These are phyloP conservation scores for Charaxes varanes DNA, from an alignment of 1,140 invertebrate genomes.

Conservation along the genomic window DNA sequence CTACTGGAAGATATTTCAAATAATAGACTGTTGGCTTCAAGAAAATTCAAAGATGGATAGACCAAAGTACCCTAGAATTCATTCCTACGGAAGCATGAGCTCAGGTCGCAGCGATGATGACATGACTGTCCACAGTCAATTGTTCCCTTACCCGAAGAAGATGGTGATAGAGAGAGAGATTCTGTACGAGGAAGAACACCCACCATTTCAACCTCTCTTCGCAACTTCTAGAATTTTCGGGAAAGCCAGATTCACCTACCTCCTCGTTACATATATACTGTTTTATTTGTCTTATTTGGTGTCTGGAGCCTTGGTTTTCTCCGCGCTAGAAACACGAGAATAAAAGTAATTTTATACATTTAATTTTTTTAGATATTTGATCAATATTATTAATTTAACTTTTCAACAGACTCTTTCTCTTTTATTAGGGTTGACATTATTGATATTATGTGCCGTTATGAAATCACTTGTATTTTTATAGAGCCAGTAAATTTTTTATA, in stretches of 20 bases:
- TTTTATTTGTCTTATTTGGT: constrained; percentile 84
- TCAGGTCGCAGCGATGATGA: constrained; percentile 56
- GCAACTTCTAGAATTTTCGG: constrained; percentile 56
- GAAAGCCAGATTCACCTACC: constrained; percentile 61
- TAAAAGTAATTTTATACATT: too few species aligned
- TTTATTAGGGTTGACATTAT: too few species aligned
- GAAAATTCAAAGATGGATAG: constrained; percentile 31
- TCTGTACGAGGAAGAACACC: constrained; percentile 58
- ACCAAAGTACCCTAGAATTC: constrained; percentile 47
- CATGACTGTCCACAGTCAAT: constrained; percentile 63
- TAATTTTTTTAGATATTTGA: too few species aligned
- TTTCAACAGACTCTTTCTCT: too few species aligned
- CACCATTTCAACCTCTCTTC: constrained; percentile 51
- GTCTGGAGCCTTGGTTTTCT: constrained; percentile 85
- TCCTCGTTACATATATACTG: constrained; percentile 74
- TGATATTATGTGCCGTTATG: too few species aligned
- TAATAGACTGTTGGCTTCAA: constrained; percentile 7
- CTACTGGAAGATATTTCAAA: not conserved
- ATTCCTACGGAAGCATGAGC: constrained; percentile 65
- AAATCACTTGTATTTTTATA: too few species aligned
- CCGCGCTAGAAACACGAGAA: too few species aligned
- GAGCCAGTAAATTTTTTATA: too few species aligned
- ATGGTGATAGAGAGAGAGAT: constrained; percentile 53
- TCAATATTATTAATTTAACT: too few species aligned
- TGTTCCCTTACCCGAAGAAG: constrained; percentile 57